A percentile compares a stretch with the other conserved stretches of the same genome.
phyloP scores from a whole-genome alignment of 1,140 invertebrate genomes.

The Caerostris extrusa region DNA sequence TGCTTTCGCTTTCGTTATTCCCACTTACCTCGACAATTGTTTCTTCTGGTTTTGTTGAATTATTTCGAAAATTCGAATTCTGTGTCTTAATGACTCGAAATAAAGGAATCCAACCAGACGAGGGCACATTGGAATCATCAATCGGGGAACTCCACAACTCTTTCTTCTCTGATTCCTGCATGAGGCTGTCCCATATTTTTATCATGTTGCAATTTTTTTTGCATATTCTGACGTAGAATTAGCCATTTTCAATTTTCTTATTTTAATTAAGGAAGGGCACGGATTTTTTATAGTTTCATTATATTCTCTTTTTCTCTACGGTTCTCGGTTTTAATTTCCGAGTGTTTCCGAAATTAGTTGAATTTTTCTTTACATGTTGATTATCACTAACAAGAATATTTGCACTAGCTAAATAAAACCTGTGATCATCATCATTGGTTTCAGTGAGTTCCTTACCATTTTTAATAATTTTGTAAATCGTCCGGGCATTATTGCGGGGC shows the following conservation, averaged over 20 bases:
- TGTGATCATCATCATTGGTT: not conserved
- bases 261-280: constrained; percentile 11
- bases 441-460: not conserved
- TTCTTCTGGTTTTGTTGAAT: not conserved
- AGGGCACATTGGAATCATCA: constrained; percentile 44
- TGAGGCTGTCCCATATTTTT: not conserved
- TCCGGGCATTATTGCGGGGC: not conserved
- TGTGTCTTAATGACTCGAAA: not conserved
- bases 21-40: not conserved
- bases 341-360: not conserved
- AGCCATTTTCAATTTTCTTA: not conserved
- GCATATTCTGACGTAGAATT: not conserved
- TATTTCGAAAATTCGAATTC: not conserved
- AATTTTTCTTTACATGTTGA: not conserved
- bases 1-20: not conserved
- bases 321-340: not conserved
- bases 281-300: constrained; percentile 46
- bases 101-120: constrained; percentile 69
- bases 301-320: not conserved
- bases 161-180: constrained; percentile 20
- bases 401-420: constrained; percentile 62
- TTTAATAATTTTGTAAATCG: constrained; percentile 11
- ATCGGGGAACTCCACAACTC: constrained; percentile 57
- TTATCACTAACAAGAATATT: constrained; percentile 37
- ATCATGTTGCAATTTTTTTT: not conserved